Base-by-base conservation (phyloP, 2,888 invertebrate genomes). In the Chloromyia formosa region DNA sequence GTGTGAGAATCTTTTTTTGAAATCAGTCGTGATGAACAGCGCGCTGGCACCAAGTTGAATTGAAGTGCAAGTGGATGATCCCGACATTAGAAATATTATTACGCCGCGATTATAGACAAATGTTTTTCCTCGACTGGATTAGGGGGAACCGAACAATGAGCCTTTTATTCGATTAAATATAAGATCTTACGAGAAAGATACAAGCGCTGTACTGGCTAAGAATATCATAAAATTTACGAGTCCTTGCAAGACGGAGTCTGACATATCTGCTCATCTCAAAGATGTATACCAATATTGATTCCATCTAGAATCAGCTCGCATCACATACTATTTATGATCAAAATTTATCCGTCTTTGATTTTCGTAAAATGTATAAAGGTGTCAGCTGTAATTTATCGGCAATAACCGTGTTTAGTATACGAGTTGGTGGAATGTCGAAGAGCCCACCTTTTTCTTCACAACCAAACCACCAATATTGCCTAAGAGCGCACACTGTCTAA, bases 1-100 rank as follows among this genome's bases (percentile, higher is more conserved):
- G 16, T 64, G 62, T 64, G 62, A 64, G 62, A 64, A 64, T 42
- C 3, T 56, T 35, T 35, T 35, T 35, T 56, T 10, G 5, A n/a
- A 56, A 18, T 56, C 22, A 20, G 10, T 56, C 22, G 10, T 20
- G 56, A 56, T 56, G 10, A 20, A 1, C 2, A 49, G 16, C 20
- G 10, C 3, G 10, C 5, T 20, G 5, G 18, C 2, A 5, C 16
- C 56, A 20, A 10, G n/a, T n/a, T n/a, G n/a, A n/a, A n/a, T n/a
- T 18, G 1, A 4, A 56, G 56, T 20, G 56, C 56, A 56, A 18
- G 54, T 54, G 54, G 16, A 54, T 54, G 5, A n/a, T n/a, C 10
- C 16, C 10, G 56, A 10, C 20, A 56, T 20, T 56, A 56, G 56
- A 56, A 56, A 16, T 56, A 56, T 2, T 10, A 18, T 18, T 56